Evolutionary conservation across 2,797 vertebrate genomes (phyloP).

Genomic region (Pitangus sulphuratus): DNA sequence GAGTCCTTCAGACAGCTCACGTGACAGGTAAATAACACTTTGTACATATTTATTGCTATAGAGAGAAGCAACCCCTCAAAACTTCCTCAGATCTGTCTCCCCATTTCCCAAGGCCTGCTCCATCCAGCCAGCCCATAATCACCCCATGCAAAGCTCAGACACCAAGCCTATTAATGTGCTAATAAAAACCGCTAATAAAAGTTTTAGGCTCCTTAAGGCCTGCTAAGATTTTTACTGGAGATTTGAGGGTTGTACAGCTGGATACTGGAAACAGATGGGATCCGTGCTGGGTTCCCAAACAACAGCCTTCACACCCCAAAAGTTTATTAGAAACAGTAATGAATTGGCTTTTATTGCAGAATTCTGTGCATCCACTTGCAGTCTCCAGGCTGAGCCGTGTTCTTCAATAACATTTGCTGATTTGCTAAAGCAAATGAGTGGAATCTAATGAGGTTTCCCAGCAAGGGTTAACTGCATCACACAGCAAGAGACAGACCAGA

Average conservation of each 20-base stretch:
- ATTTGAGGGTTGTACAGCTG: background rate
- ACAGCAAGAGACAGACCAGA: background rate
- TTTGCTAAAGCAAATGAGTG: background rate
- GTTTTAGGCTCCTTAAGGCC: conserved; percentile 4
- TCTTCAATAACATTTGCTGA: background rate
- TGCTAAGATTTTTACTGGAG: conserved; percentile 24
- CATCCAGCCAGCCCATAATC: background rate
- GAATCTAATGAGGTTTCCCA: background rate
- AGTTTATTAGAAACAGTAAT: conserved; percentile 23
- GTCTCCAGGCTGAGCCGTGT: background rate
- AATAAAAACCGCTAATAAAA: conserved; percentile 61
- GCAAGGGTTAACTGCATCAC: conserved; percentile 3
- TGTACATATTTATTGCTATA: background rate
- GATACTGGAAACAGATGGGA: conserved; percentile 44
- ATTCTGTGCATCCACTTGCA: background rate
- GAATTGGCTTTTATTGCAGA: background rate
- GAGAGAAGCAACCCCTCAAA: background rate
- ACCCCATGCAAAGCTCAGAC: background rate
- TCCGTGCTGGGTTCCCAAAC: background rate
- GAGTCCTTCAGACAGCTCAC: background rate
- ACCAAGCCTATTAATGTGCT: conserved; percentile 25
- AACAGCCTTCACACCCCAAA: background rate
- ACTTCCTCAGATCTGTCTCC: background rate
- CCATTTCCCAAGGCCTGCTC: background rate
- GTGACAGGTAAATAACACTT: background rate